Conservation (phyloP, 2,888 invertebrate species). For the Microplitis manilae region DNA sequence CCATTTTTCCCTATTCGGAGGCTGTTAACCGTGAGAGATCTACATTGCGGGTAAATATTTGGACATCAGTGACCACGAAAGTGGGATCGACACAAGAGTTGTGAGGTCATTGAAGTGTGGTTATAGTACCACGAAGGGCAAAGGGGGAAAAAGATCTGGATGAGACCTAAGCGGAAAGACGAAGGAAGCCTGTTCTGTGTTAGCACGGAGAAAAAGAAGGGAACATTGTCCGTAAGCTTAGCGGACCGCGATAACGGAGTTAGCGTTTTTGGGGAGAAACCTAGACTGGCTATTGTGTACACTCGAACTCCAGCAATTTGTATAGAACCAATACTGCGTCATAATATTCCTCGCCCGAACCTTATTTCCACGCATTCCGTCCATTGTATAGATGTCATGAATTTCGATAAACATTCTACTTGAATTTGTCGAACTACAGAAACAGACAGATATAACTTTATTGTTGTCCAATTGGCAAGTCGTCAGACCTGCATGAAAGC, state of each 20-base stretch:
- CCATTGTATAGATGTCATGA: conserved; percentile 12
- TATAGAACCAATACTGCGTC: conserved; percentile 48
- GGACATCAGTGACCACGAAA: conserved; percentile 62
- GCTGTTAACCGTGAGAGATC: conserved; percentile 51
- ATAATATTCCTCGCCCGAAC: conserved; percentile 9
- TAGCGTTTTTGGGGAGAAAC: conserved; percentile 56
- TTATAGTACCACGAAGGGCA: conserved; percentile 21
- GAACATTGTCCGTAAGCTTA: conserved; percentile 65
- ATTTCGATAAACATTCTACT: background rate
- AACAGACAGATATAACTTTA: background rate
- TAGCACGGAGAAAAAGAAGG: conserved; percentile 30
- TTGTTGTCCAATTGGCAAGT: conserved; percentile 11
- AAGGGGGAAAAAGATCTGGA: background rate
- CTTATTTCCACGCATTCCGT: conserved; percentile 11
- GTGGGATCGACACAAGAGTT: conserved; percentile 48
- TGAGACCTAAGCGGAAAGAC: background rate
- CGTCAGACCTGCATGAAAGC: conserved; percentile 37
- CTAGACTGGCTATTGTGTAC: conserved; percentile 52
- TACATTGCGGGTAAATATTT: conserved; percentile 66
- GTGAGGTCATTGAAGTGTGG: conserved; percentile 28
- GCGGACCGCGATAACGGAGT: conserved; percentile 69
- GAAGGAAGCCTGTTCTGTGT: background rate
- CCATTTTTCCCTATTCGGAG: conserved; percentile 39
- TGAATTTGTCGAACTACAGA: conserved; percentile 32
- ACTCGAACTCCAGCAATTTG: conserved; percentile 55